A percentile compares a stretch with the other conserved stretches of the same genome.
phyloP scores from a whole-genome alignment of 2,113 vertebrate species.

The Callorhinus ursinus region DNA sequence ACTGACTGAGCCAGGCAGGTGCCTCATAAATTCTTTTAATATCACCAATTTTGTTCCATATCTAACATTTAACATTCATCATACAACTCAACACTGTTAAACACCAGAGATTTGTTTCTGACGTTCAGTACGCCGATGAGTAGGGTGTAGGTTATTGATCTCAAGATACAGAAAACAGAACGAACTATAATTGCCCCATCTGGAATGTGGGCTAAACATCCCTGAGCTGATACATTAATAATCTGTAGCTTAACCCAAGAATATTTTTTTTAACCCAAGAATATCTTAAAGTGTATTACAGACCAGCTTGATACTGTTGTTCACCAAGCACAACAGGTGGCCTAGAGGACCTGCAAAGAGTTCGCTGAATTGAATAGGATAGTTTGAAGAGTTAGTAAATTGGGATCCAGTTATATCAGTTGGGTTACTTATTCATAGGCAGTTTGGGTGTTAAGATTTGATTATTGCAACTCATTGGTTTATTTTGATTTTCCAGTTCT shows the following conservation, averaged over 20 bases:
- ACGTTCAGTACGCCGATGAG: background rate
- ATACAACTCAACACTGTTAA: background rate
- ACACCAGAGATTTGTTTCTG: background rate
- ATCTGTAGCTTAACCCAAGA: background rate
- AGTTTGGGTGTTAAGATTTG: background rate
- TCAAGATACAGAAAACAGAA: background rate
- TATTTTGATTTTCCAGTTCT: background rate
- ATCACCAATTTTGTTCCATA: background rate
- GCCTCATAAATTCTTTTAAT: background rate
- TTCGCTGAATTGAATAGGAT: background rate
- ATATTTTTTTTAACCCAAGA: slow-evolving; percentile 17
- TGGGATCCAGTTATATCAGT: background rate
- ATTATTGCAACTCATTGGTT: background rate
- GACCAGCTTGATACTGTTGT: background rate
- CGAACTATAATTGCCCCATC: background rate
- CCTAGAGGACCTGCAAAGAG: background rate
- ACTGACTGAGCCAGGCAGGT: background rate
- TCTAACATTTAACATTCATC: background rate
- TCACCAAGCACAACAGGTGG: background rate
- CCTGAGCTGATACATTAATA: background rate
- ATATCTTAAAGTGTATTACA: background rate
- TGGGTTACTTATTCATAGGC: background rate
- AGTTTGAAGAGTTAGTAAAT: background rate
- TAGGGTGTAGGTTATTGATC: background rate
- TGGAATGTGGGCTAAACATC: background rate